phyloP scores from a whole-genome alignment of 2,113 vertebrate genomes.

The Antennarius striatus region DNA sequence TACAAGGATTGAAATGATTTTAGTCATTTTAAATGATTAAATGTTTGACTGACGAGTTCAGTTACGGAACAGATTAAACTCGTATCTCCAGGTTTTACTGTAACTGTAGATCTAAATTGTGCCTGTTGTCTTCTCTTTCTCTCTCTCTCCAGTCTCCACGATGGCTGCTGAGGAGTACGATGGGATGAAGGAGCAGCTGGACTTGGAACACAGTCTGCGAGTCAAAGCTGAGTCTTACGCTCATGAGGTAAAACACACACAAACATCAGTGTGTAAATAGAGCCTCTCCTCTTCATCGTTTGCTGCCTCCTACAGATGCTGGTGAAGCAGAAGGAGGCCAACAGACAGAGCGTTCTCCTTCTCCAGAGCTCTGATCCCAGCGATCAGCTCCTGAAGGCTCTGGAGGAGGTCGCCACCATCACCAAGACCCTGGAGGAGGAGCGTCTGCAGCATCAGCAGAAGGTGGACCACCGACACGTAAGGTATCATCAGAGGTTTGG shows the following conservation, averaged over 20 bases:
- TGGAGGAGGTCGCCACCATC: constrained; percentile 76
- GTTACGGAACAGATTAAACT: no score
- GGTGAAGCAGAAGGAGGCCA: constrained; percentile 85
- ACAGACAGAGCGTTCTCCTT: constrained; percentile 82
- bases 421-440: constrained; percentile 81
- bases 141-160: constrained; percentile 73
- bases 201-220: constrained; percentile 80
- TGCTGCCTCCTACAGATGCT: constrained; percentile 72
- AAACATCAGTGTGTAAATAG: not conserved
- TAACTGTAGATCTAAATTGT: no score
- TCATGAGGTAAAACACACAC: constrained; percentile 73
- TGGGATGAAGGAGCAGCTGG: constrained; percentile 80
- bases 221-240: constrained; percentile 80
- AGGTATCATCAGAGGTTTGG: not conserved
- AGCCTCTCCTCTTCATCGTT: not conserved
- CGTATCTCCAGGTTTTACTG: no score
- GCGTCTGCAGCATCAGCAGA: constrained; percentile 77
- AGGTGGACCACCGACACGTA: constrained; percentile 38
- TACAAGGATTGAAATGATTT: no score
- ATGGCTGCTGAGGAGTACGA: constrained; percentile 83
- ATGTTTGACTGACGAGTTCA: no score
- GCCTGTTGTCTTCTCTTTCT: not conserved
- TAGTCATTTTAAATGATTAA: no score
- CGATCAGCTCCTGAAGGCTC: constrained; percentile 80
- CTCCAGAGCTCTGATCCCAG: constrained; percentile 80